phyloP scores from a whole-genome alignment of 2,113 vertebrate species.

The Columbina picui region DNA sequence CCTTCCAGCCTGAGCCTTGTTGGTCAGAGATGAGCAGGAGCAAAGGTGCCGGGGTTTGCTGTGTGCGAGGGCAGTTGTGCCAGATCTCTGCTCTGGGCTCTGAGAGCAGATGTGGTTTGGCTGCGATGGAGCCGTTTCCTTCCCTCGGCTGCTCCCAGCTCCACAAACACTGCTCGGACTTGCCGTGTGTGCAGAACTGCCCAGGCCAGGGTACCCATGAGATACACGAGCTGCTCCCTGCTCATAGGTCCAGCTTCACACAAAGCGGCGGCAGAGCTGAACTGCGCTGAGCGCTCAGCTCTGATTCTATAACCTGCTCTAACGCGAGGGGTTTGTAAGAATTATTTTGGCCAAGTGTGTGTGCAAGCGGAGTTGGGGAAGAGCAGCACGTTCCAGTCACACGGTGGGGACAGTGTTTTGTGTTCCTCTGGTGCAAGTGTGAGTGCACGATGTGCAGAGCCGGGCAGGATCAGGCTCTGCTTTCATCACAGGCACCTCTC shows the following conservation, averaged over 20 bases:
- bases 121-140: not conserved
- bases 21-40: not conserved
- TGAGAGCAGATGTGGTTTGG: not conserved
- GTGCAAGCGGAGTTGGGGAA: not conserved
- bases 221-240: not conserved
- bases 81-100: not conserved
- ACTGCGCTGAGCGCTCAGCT: not conserved
- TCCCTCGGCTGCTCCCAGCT: not conserved
- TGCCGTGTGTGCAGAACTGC: not conserved
- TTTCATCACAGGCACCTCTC: not conserved
- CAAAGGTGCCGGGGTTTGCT: not conserved
- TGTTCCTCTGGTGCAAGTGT: not conserved
- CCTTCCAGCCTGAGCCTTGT: not conserved
- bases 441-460: not conserved
- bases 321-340: not conserved
- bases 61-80: not conserved
- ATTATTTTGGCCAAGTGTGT: not conserved
- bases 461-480: not conserved
- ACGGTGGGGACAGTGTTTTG: accelerated
- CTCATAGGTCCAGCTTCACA: not conserved
- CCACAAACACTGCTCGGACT: not conserved
- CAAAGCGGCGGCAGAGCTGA: not conserved
- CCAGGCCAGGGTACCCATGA: not conserved
- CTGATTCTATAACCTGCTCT: not conserved
- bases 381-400: not conserved